Base-by-base conservation (phyloP, 2,888 invertebrate genomes). In the Malthinus seriepunctatus region DNA sequence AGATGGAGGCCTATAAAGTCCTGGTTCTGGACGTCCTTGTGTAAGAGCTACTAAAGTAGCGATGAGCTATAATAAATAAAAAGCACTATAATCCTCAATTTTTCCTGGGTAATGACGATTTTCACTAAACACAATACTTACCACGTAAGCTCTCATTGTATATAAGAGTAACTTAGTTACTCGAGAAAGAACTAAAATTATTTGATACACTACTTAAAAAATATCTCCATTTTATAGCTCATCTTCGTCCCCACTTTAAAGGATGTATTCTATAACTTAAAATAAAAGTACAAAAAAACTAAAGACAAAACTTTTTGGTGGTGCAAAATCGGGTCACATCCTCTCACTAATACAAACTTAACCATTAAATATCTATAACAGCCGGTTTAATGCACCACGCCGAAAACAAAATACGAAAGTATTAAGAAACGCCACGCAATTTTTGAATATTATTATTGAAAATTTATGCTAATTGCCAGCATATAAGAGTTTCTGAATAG, bases 1-100 rank as follows among this genome's bases (percentile, higher is more conserved):
- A 9, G 71, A 70, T 15, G 73, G 73, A 67, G 70, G 61, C 63
- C 63, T 76, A 77, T 84, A 84, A 72, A 83, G 82, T 68, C 83
- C 83, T 69, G 83, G 81, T 78, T 84, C 84, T 74, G 84, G 84
- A 62, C 84, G 79, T 52, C 82, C 84, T 75, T 82, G 81, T 75
- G 81, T 83, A 76, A 83, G 78, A 58, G 83, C 82, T 80, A 83
- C 83, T 65, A 84, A 65, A 11, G 71, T 66, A 68, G 69, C 71
- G 51, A 69, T 59, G 63, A 73, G 69, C 72, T 73, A 65, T 54
- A 71, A 67, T 45, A 62, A 59, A 60, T 56, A 57, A 51, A 48
- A 47, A 23, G 47, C 62, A 59, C 62, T 57, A 52, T 58, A 60
- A 56, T 63, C 61, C 58, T 32, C 32, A 45, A 38, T 15, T 12